Percentiles rank a stretch among this genome's conserved stretches.
Conservation (phyloP, 2,797 vertebrate genomes). For the Poliocrania exsul region DNA sequence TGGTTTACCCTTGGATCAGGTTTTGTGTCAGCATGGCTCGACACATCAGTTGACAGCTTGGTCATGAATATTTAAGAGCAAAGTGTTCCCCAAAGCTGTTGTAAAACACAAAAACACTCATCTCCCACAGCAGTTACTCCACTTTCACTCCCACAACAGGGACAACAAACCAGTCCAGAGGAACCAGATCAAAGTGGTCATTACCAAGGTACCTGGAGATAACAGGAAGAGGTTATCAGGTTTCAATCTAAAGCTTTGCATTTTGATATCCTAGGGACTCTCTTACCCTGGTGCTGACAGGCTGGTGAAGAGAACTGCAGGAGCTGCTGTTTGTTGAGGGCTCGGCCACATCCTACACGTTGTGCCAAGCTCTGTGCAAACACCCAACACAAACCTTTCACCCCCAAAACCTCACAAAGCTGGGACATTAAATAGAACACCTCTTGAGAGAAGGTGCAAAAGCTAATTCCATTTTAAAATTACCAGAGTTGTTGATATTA, state of each 20-base stretch:
- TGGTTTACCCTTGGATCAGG: background rate
- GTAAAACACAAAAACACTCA: background rate
- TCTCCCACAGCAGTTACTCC: background rate
- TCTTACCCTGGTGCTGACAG: background rate
- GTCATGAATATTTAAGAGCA: background rate
- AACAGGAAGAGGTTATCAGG: background rate
- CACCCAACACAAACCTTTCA: background rate
- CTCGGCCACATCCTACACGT: rapidly evolving
- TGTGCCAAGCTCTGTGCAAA: background rate
- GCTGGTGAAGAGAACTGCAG: background rate
- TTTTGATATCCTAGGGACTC: background rate
- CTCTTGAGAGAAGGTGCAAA: background rate
- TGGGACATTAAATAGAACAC: rapidly evolving
- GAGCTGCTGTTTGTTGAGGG: background rate
- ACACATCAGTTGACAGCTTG: background rate
- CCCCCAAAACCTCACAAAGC: background rate
- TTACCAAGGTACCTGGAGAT: background rate
- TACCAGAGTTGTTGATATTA: background rate
- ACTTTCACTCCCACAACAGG: background rate
- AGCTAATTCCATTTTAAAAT: background rate
- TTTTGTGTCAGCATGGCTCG: background rate
- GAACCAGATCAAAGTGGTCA: background rate
- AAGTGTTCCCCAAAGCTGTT: background rate
- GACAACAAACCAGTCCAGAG: background rate
- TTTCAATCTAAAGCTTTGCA: background rate